Percentiles rank a stretch among this genome's conserved stretches.
phyloP scores from a whole-genome alignment of 2,888 invertebrate genomes.

The Nomada fabriciana region DNA sequence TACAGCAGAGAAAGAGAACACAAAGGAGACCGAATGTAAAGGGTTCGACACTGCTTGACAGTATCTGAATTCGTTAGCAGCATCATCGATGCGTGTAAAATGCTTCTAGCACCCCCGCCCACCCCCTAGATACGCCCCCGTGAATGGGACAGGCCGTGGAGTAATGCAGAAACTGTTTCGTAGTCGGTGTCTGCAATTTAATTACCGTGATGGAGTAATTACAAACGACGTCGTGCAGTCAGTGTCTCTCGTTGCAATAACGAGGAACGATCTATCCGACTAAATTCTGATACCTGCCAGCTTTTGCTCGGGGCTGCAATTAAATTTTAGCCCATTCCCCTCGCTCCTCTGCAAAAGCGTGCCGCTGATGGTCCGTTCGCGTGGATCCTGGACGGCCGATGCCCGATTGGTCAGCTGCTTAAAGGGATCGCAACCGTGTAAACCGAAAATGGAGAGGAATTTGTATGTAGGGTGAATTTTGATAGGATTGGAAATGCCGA shows the following conservation, averaged over 20 bases:
- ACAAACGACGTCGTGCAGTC: slow-evolving; percentile 54
- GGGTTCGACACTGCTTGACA: slow-evolving; percentile 33
- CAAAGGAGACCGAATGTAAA: slow-evolving; percentile 23
- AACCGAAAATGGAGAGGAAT: slow-evolving; percentile 12
- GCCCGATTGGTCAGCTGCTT: slow-evolving; percentile 29
- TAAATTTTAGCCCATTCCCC: slow-evolving; percentile 51
- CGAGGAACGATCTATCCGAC: slow-evolving; percentile 66
- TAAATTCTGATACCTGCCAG: slow-evolving; percentile 63
- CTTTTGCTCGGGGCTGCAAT: slow-evolving; percentile 53
- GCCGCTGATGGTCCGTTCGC: slow-evolving; percentile 20
- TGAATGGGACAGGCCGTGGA: slow-evolving; percentile 26
- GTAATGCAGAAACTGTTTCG: slow-evolving; percentile 55
- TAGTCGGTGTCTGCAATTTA: slow-evolving; percentile 64
- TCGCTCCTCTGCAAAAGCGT: slow-evolving; percentile 32
- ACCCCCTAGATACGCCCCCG: slow-evolving; percentile 10
- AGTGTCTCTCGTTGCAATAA: slow-evolving; percentile 61
- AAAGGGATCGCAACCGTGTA: slow-evolving; percentile 15
- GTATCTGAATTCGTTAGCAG: slow-evolving; percentile 54
- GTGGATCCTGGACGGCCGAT: background rate
- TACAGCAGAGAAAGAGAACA: slow-evolving; percentile 2
- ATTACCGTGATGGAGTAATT: slow-evolving; percentile 68
- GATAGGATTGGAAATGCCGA: slow-evolving; percentile 23
- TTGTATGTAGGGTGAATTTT: background rate
- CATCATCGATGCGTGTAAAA: slow-evolving; percentile 49
- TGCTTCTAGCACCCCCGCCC: slow-evolving; percentile 19